These are phyloP conservation scores for Patella caerulea DNA, from an alignment of 2,888 invertebrate species.

Conservation along the genomic window DNA sequence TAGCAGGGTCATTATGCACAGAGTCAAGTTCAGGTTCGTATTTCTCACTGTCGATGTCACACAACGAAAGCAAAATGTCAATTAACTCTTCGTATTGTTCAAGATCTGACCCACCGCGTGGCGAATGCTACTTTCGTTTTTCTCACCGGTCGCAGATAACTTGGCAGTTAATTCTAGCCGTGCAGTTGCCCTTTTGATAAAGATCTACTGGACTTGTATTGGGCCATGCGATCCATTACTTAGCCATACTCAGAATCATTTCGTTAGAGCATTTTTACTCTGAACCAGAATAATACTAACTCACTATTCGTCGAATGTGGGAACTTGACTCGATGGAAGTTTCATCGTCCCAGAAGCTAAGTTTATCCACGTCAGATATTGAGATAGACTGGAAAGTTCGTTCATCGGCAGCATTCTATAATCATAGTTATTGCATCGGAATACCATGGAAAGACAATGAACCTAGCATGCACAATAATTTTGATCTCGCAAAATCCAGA, in stretches of 20 bases:
- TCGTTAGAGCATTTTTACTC: neutral
- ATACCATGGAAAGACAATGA: too few species aligned
- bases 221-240: neutral
- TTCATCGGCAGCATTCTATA: too few species aligned
- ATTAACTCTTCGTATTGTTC: neutral
- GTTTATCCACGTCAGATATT: too few species aligned
- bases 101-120: neutral
- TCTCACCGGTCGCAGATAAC: neutral
- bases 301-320: too few species aligned
- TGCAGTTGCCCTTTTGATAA: slow-evolving; percentile 19
- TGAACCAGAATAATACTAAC: neutral
- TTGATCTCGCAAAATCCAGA: too few species aligned
- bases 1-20: neutral
- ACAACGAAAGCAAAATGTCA: neutral
- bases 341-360: too few species aligned
- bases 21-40: neutral
- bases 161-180: too few species aligned
- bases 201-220: slow-evolving; percentile 21
- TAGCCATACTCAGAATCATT: neutral
- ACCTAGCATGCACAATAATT: too few species aligned
- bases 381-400: too few species aligned
- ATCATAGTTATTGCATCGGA: too few species aligned
- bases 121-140: neutral
- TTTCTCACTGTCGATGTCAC: neutral
- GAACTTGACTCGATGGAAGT: too few species aligned